Base-by-base conservation (phyloP, 2,888 invertebrate species). In the Venusia cambrica region DNA sequence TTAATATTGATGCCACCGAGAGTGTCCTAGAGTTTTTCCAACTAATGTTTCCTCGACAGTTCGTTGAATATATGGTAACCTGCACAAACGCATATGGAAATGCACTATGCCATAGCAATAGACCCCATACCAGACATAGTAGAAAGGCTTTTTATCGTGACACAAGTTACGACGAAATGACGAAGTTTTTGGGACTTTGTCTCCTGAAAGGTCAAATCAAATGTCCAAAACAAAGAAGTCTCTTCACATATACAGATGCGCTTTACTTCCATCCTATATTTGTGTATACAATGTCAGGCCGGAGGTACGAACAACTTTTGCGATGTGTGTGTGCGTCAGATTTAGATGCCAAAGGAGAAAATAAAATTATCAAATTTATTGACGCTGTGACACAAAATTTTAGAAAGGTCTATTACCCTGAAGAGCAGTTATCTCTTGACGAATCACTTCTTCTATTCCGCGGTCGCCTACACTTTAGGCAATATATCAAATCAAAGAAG, bases 401-500 rank as follows among this genome's bases (percentile, higher is more conserved):
- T 40, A 36, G 40, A 22, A 39, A 47, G 8, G 36, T 43, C 15
- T 57, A 46, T 25, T 38, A 42, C 12, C 39, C 54, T 28, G 31
- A 14, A 8, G 43, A 43, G 37, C 34, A 59, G 22, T 22, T 57
- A 4, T 51, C 48, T 24, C 34, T 59, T 15, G 53, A 55, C 24
- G 54, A 56, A 29, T 54, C 56, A 3, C 25, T 56, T 8, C 15
- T 58, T 9, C 37, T 54, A 17, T 53, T 40, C 30, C 32, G 53
- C 27, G 56, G 52, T 16, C 15, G 20, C 10, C 15, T 22, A 16
- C 15, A 13, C 5, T 21, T 21, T 11, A 5, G 20, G 57, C 56
- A 31, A 56, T 55, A 28, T 46, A 53, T n/a, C n/a, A n/a, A n/a
- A n/a, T n/a, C n/a, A n/a, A n/a, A n/a, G n/a, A n/a, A n/a, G n/a